Conservation (phyloP, 2,888 invertebrate genomes). For the Callinectes sapidus region DNA sequence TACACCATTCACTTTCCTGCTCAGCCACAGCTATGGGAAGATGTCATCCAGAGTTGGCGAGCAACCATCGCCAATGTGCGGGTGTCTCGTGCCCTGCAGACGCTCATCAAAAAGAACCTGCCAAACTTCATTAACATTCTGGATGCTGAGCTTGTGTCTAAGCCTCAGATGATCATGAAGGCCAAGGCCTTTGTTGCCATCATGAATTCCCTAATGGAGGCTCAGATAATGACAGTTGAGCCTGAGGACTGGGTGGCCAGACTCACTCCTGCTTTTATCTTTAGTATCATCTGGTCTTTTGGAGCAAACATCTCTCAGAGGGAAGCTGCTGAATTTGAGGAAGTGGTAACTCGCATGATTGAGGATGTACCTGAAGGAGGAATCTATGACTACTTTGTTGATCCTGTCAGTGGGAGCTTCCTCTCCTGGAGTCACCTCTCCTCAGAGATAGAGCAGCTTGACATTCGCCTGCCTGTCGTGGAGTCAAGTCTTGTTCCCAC, state of each 20-base stretch:
- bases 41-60: constrained; percentile 64
- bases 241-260: constrained; percentile 52
- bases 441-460: constrained; percentile 46
- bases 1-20: constrained; percentile 51
- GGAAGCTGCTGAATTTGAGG: constrained; percentile 58
- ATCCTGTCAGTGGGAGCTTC: constrained; percentile 50
- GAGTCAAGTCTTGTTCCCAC: constrained; percentile 53
- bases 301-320: constrained; percentile 51
- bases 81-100: constrained; percentile 54
- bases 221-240: constrained; percentile 34
- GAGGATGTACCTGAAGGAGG: constrained; percentile 63
- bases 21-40: constrained; percentile 61
- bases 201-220: constrained; percentile 55
- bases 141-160: constrained; percentile 40
- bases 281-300: constrained; percentile 66
- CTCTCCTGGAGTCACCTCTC: constrained; percentile 50
- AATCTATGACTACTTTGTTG: constrained; percentile 63
- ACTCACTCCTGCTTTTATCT: constrained; percentile 64
- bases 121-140: constrained; percentile 66
- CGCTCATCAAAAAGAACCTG: constrained; percentile 55
- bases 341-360: constrained; percentile 64
- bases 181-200: constrained; percentile 67
- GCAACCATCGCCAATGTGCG: constrained; percentile 41
- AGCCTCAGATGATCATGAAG: constrained; percentile 65
- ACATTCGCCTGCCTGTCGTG: constrained; percentile 42